phyloP scores from a whole-genome alignment of 2,113 vertebrate genomes.

The Hippoglossus stenolepis region DNA sequence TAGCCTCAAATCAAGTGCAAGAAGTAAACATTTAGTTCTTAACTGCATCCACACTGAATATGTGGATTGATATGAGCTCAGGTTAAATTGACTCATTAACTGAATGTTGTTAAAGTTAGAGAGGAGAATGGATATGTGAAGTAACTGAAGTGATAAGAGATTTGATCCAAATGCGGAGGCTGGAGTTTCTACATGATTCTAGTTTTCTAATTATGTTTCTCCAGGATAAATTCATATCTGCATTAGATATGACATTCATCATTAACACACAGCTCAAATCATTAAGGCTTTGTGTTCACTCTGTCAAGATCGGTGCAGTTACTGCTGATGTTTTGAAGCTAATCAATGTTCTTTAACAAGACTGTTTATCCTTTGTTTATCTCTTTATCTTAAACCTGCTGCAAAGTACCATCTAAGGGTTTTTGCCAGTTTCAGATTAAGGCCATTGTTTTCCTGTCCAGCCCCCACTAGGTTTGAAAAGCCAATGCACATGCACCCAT shows the following conservation, averaged over 20 bases:
- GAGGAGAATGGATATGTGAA: not conserved
- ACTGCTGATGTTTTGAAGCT: too few species aligned
- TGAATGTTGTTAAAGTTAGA: slow-evolving; percentile 23
- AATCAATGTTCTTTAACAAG: too few species aligned
- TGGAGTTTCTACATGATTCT: not conserved
- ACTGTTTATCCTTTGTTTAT: too few species aligned
- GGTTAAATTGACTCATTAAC: slow-evolving; percentile 41
- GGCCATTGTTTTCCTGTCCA: too few species aligned
- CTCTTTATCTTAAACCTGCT: too few species aligned
- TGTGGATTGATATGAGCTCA: slow-evolving; percentile 25
- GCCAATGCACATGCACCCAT: too few species aligned
- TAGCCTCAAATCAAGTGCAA: slow-evolving; percentile 17
- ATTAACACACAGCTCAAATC: not conserved
- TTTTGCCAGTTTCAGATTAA: too few species aligned
- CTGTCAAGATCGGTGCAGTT: too few species aligned
- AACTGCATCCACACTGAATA: slow-evolving; percentile 18
- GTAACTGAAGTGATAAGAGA: slow-evolving; percentile 30
- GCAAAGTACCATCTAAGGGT: too few species aligned
- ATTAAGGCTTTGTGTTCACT: too few species aligned
- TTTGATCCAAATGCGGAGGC: slow-evolving; percentile 10
- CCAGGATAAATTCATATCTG: slow-evolving; percentile 16
- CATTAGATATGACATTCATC: slow-evolving; percentile 9
- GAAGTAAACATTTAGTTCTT: slow-evolving; percentile 41
- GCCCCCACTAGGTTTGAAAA: too few species aligned
- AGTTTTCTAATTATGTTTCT: not conserved